Conservation (phyloP, 2,797 vertebrate species). For the Crotalus adamanteus region DNA sequence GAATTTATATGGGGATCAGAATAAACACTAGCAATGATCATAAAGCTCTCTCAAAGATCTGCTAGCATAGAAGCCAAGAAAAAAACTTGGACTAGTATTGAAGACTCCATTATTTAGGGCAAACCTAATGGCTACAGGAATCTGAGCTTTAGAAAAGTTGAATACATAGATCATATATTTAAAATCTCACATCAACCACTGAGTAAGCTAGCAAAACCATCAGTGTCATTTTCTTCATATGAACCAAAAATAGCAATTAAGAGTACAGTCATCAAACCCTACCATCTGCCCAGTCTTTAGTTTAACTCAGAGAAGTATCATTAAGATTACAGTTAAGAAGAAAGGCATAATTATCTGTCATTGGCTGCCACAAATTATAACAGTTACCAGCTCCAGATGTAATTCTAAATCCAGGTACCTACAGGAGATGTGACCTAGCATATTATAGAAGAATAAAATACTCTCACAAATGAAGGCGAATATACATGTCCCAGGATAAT, state of each 20-base stretch:
- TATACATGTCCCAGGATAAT: not conserved
- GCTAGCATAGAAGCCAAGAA: not conserved
- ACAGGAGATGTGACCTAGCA: not conserved
- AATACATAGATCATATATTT: not conserved
- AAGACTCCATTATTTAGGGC: not conserved
- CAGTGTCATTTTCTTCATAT: not conserved
- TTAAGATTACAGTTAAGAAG: conserved; percentile 17
- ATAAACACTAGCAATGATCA: not conserved
- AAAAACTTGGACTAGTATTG: not conserved
- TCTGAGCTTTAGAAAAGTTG: not conserved
- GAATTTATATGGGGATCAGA: not conserved
- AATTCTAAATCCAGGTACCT: conserved; percentile 10
- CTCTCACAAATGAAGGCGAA: not conserved
- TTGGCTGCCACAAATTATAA: conserved; percentile 11
- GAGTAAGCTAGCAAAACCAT: not conserved
- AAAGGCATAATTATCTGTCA: conserved; percentile 15
- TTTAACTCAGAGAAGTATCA: conserved; percentile 14
- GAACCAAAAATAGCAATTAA: conserved; percentile 3
- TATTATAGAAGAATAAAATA: not conserved
- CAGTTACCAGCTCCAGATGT: not conserved
- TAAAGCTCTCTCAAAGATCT: not conserved
- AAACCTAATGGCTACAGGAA: not conserved
- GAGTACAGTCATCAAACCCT: not conserved
- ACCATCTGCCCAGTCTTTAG: conserved; percentile 18
- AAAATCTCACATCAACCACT: not conserved